Conservation (phyloP, 1,140 invertebrate species). For the Oppia nitens region DNA sequence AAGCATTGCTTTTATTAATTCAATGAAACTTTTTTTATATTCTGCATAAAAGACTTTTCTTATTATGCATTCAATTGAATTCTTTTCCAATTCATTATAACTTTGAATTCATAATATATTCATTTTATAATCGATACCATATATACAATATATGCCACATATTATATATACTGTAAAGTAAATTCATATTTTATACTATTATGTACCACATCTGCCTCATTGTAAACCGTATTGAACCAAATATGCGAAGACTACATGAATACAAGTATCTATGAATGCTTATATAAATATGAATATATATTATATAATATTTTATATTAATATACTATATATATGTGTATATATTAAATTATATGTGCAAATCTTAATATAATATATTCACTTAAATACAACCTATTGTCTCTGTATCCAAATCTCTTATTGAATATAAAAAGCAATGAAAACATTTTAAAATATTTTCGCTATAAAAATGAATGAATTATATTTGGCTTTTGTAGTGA, state of each 20-base stretch:
- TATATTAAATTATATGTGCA: too few relatives aligned
- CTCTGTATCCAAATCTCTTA: not conserved
- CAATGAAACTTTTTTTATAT: not conserved
- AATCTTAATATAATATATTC: too few relatives aligned
- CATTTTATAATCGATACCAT: not conserved
- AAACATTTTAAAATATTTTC: not conserved
- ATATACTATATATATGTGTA: too few relatives aligned
- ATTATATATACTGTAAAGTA: too few relatives aligned
- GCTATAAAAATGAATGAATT: not conserved
- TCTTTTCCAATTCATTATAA: not conserved
- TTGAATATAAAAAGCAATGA: not conserved
- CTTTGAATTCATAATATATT: not conserved
- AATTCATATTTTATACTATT: too few relatives aligned
- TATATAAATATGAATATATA: not conserved
- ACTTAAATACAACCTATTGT: too few relatives aligned
- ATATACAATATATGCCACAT: too few relatives aligned
- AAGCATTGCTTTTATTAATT: not conserved
- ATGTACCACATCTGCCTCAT: not conserved
- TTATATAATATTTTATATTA: too few relatives aligned
- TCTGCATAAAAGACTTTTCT: not conserved
- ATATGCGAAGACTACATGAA: not conserved
- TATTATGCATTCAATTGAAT: not conserved
- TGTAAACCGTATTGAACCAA: not conserved
- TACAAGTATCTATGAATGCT: not conserved
- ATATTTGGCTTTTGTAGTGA: not conserved